Evolutionary conservation across 2,113 vertebrate genomes (phyloP), one percentile per base, ranked within the genome.

Genomic region (Stictonetta naevosa): DNA sequence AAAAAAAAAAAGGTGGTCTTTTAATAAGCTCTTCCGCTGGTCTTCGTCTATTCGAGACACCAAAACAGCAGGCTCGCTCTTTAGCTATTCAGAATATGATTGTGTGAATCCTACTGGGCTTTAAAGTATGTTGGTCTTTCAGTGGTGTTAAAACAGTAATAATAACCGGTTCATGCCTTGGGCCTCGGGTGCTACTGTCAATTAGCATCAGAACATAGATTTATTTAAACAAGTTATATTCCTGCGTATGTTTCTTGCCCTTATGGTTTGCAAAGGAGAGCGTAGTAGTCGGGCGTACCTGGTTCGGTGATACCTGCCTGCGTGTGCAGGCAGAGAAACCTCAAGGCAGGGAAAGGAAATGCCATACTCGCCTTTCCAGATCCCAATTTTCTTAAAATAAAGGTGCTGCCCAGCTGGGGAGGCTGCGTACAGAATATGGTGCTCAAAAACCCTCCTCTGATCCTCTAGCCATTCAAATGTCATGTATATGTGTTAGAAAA

Each of bases 181-280:
- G 94, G 95, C 86, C 79, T 85, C 72, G 62, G 81, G 89, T 91
- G 93, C 86, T 97, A 72, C 81, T 83, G 93, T 95, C 95, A 97
- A 89, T 96, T 95, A 95, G 74, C 15, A 8, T 96, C 91, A 91
- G 93, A 79, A 72, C 22, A 62, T 74, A 91, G 77, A 92, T 89
- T 95, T 93, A 92, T 92, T 94, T 95, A 83, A 95, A 89, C 89
- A 95, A 93, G 86, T 93, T 78, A 79, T 36, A 72, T 96, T 91
- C 91, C 74, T 89, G 23, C 78, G 42, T 48, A 13, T 53, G 83
- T 33, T 25, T 28, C 73, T 88, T 73, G 81, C 60, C 44, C 38
- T 77, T 42, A 23, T 0, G 0, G 40, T 68, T 89, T 82, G 81
- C 48, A 28, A 52, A 67, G 56, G 2, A 86, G 66, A 72, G 77